Evolutionary conservation across 2,797 vertebrate species (phyloP).

Genomic region (Tarsius wallacei): DNA sequence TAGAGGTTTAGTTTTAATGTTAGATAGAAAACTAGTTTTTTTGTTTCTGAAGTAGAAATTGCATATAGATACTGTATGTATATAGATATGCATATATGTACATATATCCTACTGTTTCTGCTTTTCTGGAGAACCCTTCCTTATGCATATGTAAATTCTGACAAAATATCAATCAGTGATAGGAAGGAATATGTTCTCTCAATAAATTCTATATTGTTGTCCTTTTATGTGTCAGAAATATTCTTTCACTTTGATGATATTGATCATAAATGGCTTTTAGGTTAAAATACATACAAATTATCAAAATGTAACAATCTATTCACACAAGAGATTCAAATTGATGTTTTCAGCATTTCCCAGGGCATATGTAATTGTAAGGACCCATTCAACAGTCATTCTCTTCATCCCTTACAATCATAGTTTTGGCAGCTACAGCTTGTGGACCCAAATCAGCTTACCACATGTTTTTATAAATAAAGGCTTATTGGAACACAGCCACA

Average conservation of each 20-base stretch:
- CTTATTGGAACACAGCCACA: neutral
- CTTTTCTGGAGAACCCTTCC: neutral
- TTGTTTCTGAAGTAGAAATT: neutral
- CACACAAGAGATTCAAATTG: neutral
- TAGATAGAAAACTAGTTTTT: neutral
- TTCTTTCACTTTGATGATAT: neutral
- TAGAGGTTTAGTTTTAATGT: neutral
- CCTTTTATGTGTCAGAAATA: neutral
- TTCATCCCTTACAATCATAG: neutral
- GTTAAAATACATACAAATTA: neutral
- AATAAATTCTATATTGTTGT: neutral
- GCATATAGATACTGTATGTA: fast-evolving
- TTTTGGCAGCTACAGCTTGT: neutral
- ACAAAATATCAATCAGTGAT: neutral
- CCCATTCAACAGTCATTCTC: neutral
- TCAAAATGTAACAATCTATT: neutral
- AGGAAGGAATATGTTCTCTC: neutral
- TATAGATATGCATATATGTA: no score
- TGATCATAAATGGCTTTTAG: neutral
- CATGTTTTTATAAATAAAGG: neutral
- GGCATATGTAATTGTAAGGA: neutral
- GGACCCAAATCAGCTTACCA: neutral
- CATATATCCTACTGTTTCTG: neutral
- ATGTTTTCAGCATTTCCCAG: neutral
- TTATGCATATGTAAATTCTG: neutral